Evolutionary conservation across 2,888 invertebrate species (phyloP), one percentile per base, ranked within the genome.

Genomic region (Drosophila neotestacea): DNA sequence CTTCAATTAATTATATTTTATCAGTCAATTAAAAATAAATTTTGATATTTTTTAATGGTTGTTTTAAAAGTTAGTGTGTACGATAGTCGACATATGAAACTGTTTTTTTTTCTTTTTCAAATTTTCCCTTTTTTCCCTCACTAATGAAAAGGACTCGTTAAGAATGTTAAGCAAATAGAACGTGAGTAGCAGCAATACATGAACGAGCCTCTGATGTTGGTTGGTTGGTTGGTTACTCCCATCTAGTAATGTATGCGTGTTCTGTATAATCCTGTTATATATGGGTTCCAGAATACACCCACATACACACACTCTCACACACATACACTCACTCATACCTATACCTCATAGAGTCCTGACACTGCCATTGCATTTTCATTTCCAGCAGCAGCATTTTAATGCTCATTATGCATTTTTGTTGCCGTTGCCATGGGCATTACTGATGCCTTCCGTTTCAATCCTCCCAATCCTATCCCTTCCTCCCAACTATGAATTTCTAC

Each of bases 161-260:
- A 88, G 86, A 89, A 89, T 85, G 80, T 81, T 89, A 89, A 88
- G 84, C 89, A 86, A 86, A 86, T 83, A 89, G 86, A 73, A 86
- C 88, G 81, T 88, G 86, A 85, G 88, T 81, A 82, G 88, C 82
- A 79, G 79, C 65, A 73, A 77, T 70, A 77, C 32, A 64, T 46
- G 64, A 74, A 64, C 58, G 64, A 58, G 50, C 67, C 63, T 38
- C 28, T 55, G 59, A 44, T 56, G 44, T 56, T 56, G 46, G 48
- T 34, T 60, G 55, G 42, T 52, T 59, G 36, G 52, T 47, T 64
- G 61, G 52, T 68, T 66, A 59, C 47, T 63, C 47, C 59, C 74
- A 61, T 56, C 54, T 47, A 58, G 71, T 72, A 69, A 75, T 77
- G 78, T 64, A 77, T 81, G 78, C 68, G 60, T 78, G 59, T 71